phyloP scores from a whole-genome alignment of 1,140 invertebrate species.

The Drosophila saltans region DNA sequence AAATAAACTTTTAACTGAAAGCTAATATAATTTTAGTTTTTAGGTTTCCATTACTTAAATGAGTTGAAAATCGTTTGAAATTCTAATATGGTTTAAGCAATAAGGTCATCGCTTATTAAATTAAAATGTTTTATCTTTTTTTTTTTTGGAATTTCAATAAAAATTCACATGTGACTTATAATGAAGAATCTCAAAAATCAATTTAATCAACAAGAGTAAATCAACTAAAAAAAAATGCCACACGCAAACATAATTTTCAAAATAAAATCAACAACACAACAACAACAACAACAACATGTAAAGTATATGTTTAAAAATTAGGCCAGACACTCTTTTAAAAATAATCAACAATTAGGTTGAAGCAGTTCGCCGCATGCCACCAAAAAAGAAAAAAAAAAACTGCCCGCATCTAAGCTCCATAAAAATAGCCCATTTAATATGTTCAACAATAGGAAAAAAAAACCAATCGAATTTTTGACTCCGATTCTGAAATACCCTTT shows the following conservation, averaged over 20 bases:
- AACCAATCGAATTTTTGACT: not conserved
- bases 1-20: no score
- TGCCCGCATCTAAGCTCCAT: slow-evolving; percentile 42
- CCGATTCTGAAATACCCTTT: not conserved
- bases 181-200: not conserved
- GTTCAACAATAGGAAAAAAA: slow-evolving; percentile 11
- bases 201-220: not conserved
- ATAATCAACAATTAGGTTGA: slow-evolving; percentile 71
- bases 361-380: slow-evolving; percentile 42
- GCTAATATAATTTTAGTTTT: no score
- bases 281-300: slow-evolving; percentile 32
- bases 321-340: slow-evolving; percentile 56
- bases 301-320: slow-evolving; percentile 29
- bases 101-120: no score
- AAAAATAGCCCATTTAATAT: slow-evolving; percentile 41
- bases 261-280: slow-evolving; percentile 49
- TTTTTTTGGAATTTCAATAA: no score
- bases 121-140: no score
- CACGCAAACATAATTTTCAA: slow-evolving; percentile 19
- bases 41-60: no score
- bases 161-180: slow-evolving; percentile 43
- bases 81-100: no score
- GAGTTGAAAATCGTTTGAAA: no score
- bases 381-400: slow-evolving; percentile 5
- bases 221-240: slow-evolving; percentile 45